Conservation (phyloP, 2,888 invertebrate species). For the Platycnemis pennipes region DNA sequence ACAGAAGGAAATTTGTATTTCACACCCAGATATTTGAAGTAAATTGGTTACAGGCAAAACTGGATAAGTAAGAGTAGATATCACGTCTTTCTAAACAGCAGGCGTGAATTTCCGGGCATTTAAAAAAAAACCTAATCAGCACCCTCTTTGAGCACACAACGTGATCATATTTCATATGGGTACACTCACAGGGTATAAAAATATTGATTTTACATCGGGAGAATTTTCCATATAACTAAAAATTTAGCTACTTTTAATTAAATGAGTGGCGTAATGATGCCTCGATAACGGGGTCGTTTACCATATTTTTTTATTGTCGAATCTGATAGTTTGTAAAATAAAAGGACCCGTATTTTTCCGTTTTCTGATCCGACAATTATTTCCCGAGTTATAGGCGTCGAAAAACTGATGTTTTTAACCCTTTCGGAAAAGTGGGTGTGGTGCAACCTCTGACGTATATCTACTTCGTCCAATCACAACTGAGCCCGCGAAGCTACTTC, state of each 20-base stretch:
- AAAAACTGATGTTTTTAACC: no score
- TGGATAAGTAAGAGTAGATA: neutral
- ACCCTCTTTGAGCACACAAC: neutral
- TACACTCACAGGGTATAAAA: neutral
- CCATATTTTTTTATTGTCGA: no score
- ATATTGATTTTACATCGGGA: neutral
- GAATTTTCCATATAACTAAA: neutral
- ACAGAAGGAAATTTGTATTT: neutral
- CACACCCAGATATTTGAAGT: neutral
- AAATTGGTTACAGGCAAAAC: neutral
- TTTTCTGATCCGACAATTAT: no score
- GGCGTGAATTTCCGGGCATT: neutral
- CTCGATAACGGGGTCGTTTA: neutral
- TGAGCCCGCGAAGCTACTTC: no score
- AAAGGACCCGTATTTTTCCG: no score
- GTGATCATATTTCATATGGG: neutral
- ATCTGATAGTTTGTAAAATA: no score
- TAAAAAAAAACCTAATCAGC: neutral
- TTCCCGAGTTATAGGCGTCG: no score
- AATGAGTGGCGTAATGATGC: neutral
- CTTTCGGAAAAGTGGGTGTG: no score
- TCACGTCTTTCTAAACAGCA: neutral
- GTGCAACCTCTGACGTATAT: no score
- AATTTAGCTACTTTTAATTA: neutral
- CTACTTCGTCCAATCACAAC: no score